Percentiles rank a stretch among this genome's conserved stretches.
Evolutionary conservation across 2,888 invertebrate genomes (phyloP).

Genomic region (Trachelus stipa): DNA sequence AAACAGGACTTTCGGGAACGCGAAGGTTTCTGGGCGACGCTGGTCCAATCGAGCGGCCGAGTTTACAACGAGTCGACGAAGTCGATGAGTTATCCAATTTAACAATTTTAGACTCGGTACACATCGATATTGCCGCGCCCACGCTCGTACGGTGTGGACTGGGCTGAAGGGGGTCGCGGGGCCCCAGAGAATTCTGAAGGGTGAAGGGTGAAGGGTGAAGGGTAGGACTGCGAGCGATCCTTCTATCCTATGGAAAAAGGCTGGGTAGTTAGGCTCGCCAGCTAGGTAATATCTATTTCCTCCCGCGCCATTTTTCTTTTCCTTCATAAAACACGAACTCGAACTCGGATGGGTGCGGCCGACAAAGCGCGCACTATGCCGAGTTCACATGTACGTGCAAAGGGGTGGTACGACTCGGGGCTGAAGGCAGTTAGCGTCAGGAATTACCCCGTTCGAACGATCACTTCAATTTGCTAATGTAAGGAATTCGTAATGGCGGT

Average conservation of each 20-base stretch:
- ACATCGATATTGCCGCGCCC: constrained; percentile 53
- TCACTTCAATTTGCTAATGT: constrained; percentile 3
- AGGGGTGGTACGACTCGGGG: neutral
- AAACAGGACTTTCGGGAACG: neutral
- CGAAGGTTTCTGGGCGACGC: neutral
- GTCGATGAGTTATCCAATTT: constrained; percentile 47
- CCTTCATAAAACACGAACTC: constrained; percentile 50
- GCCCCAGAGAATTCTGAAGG: constrained; percentile 31
- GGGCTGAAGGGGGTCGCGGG: neutral
- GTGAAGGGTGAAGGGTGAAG: constrained; percentile 23
- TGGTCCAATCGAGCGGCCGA: neutral
- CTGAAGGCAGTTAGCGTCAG: too few relatives aligned
- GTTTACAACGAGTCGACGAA: neutral
- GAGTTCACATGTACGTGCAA: neutral
- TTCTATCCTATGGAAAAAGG: neutral
- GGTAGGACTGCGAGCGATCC: neutral
- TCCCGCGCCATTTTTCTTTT: constrained; percentile 55
- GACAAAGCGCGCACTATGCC: neutral
- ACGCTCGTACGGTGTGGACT: constrained; percentile 9
- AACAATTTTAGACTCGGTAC: constrained; percentile 46
- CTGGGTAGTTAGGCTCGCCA: constrained; percentile 46
- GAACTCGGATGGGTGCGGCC: constrained; percentile 27
- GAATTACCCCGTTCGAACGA: neutral
- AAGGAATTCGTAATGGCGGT: neutral
- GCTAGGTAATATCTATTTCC: constrained; percentile 64